phyloP scores from a whole-genome alignment of 1,140 invertebrate genomes.

The Drosophila seguyi region DNA sequence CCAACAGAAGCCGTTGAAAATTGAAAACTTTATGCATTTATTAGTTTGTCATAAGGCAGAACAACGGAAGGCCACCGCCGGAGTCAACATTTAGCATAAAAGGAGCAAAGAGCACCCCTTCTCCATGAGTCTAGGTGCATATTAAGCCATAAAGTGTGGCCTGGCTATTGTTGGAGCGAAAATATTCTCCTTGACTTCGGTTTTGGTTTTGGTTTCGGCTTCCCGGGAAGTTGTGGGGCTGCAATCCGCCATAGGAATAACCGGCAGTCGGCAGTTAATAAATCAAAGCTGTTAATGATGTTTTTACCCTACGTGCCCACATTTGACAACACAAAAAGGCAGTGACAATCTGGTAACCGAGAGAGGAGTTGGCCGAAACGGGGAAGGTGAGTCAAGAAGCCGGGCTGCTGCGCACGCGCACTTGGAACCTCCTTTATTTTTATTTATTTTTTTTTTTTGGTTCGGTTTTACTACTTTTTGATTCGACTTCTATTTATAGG shows the following conservation, averaged over 20 bases:
- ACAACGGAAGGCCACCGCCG: slow-evolving; percentile 42
- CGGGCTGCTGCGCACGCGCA: slow-evolving; percentile 34
- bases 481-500: slow-evolving; percentile 63
- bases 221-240: slow-evolving; percentile 62
- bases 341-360: slow-evolving; percentile 18
- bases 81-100: slow-evolving; percentile 56
- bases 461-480: slow-evolving; percentile 65
- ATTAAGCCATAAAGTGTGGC: slow-evolving; percentile 81
- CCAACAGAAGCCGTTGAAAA: slow-evolving; percentile 72
- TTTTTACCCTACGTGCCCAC: slow-evolving; percentile 82
- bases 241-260: slow-evolving; percentile 34
- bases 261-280: slow-evolving; percentile 79
- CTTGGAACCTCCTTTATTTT: slow-evolving; percentile 39
- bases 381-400: slow-evolving; percentile 7
- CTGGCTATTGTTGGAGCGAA: slow-evolving; percentile 30
- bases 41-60: slow-evolving; percentile 74
- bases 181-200: slow-evolving; percentile 27
- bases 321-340: slow-evolving; percentile 75
- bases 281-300: slow-evolving; percentile 85
- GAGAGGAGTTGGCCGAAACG: slow-evolving; percentile 2
- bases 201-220: slow-evolving; percentile 43
- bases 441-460: slow-evolving; percentile 26
- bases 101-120: slow-evolving; percentile 11
- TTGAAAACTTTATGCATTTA: slow-evolving; percentile 84
- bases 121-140: slow-evolving; percentile 15